phyloP scores from a whole-genome alignment of 2,113 vertebrate genomes.

The Dermatemys mawii region DNA sequence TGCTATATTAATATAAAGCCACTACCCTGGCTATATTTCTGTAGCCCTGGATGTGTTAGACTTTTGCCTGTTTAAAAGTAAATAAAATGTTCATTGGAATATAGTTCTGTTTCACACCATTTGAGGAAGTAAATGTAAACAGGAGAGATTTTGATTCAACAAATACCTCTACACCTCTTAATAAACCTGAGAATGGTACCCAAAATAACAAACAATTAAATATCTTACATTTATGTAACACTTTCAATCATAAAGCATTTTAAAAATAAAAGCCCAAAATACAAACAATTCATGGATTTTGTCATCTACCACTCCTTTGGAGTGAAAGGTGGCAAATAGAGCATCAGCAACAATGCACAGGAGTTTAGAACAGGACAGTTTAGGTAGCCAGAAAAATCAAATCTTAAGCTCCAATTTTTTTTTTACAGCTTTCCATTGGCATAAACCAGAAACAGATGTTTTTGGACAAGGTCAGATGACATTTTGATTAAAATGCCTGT shows the following conservation, averaged over 20 bases:
- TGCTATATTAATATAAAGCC: not conserved
- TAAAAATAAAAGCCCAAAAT: not conserved
- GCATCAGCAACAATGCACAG: not conserved
- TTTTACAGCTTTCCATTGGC: not conserved
- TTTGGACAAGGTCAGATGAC: not conserved
- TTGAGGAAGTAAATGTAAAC: not conserved
- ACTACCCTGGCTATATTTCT: not conserved
- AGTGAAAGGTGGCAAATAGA: not conserved
- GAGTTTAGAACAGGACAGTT: not conserved
- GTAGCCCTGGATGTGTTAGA: rapidly evolving
- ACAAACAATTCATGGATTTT: not conserved
- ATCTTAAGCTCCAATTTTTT: not conserved
- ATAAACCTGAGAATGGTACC: not conserved
- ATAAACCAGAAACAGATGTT: not conserved
- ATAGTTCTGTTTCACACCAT: not conserved
- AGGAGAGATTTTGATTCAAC: not conserved
- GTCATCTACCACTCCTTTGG: not conserved
- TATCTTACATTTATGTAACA: not conserved
- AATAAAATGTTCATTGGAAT: not conserved
- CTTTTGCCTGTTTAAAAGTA: not conserved
- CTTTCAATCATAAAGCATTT: not conserved
- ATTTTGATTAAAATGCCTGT: not conserved
- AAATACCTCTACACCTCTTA: not conserved
- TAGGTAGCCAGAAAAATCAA: not conserved
- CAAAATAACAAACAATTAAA: not conserved